Evolutionary conservation across 2,797 vertebrate genomes (phyloP).

Genomic region (Bucorvus abyssinicus): DNA sequence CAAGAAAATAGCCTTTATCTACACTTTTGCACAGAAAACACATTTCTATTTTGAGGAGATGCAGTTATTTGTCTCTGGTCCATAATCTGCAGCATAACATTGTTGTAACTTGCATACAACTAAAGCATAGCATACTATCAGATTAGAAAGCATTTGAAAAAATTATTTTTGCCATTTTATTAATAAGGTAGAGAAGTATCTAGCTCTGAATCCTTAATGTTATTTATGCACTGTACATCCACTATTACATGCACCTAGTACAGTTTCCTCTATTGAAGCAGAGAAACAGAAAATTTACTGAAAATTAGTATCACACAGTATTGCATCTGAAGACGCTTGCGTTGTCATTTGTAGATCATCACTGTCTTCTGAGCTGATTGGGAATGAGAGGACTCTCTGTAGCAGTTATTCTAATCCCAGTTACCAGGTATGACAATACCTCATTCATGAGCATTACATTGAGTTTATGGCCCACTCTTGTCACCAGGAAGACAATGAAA

Average conservation of each 20-base stretch:
- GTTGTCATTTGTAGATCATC: background rate
- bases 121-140: background rate
- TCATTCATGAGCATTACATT: background rate
- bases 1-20: constrained; percentile 71
- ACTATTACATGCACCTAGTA: background rate
- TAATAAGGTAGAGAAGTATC: background rate
- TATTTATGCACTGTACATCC: background rate
- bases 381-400: background rate
- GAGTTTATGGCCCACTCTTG: background rate
- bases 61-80: background rate
- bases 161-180: background rate
- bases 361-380: background rate
- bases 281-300: background rate
- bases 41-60: constrained; percentile 63
- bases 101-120: background rate
- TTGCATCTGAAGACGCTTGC: background rate
- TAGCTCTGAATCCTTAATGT: background rate
- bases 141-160: background rate
- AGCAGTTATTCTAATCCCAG: background rate
- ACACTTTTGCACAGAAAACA: constrained; percentile 61
- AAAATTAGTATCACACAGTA: background rate
- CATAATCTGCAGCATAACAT: background rate
- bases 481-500: background rate
- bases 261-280: background rate
- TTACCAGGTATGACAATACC: background rate